phyloP scores from a whole-genome alignment of 2,113 vertebrate species.

The Mellivora capensis region DNA sequence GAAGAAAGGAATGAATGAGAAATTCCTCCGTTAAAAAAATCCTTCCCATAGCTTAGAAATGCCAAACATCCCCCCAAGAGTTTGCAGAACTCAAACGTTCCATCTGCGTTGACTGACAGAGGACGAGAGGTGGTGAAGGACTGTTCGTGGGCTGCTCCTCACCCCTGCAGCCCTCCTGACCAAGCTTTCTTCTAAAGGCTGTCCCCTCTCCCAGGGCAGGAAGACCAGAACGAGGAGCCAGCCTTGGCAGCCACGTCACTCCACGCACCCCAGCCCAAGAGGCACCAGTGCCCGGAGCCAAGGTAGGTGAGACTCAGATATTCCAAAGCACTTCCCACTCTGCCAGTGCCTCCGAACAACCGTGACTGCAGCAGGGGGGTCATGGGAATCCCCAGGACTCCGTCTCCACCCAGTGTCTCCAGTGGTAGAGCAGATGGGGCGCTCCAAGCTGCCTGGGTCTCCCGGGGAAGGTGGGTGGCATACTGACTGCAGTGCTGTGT shows the following conservation, averaged over 20 bases:
- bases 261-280: background rate
- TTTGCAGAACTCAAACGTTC: background rate
- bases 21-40: constrained; percentile 29
- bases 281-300: background rate
- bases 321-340: background rate
- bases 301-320: background rate
- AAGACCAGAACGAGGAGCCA: background rate
- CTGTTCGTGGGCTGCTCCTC: background rate
- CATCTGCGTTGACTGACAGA: background rate
- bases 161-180: background rate
- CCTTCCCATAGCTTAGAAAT: background rate
- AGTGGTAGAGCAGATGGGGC: background rate
- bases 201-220: background rate
- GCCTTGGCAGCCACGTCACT: background rate
- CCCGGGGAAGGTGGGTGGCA: background rate
- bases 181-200: background rate
- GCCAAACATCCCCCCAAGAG: background rate
- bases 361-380: background rate
- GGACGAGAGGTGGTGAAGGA: background rate
- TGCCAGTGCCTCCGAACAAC: background rate
- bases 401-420: background rate
- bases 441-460: background rate
- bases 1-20: constrained; percentile 24
- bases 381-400: background rate
- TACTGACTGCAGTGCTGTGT: background rate